These are phyloP conservation scores for Tenthredo scrophulariae DNA, from an alignment of 2,888 invertebrate species.

Conservation along the genomic window DNA sequence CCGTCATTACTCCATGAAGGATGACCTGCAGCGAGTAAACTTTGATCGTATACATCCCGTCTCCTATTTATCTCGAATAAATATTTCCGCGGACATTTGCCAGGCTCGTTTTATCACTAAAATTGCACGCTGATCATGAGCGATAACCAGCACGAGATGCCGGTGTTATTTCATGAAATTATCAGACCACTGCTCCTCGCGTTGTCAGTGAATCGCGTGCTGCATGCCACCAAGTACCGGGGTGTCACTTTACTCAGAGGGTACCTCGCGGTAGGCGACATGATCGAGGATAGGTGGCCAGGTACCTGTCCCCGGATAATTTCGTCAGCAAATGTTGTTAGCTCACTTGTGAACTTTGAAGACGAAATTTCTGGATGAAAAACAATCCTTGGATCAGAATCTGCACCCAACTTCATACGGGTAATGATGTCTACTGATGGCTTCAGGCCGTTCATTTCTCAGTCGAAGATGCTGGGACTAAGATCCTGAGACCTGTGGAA, in stretches of 20 bases:
- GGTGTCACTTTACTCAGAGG: constrained; percentile 9
- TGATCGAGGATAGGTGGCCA: background rate
- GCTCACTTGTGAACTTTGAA: background rate
- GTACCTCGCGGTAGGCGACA: constrained; percentile 1
- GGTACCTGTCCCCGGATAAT: background rate
- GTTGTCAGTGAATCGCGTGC: constrained; percentile 16
- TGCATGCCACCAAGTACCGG: constrained; percentile 21
- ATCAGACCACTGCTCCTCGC: constrained; percentile 30
- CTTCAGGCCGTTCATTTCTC: background rate
- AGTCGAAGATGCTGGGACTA: background rate
- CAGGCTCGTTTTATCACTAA: constrained; percentile 24
- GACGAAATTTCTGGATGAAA: background rate
- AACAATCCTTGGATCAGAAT: background rate
- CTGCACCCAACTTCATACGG: background rate
- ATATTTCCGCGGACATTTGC: constrained; percentile 13
- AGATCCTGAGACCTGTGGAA: background rate
- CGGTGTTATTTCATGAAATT: constrained; percentile 26
- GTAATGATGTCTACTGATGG: background rate
- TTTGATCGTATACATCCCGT: background rate
- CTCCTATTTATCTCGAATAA: background rate
- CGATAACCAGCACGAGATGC: constrained; percentile 28
- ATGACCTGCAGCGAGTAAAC: background rate
- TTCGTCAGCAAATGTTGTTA: background rate
- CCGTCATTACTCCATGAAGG: background rate
- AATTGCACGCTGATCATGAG: constrained; percentile 7